Conservation (phyloP, 2,888 invertebrate species). For the Arenicola marina region DNA sequence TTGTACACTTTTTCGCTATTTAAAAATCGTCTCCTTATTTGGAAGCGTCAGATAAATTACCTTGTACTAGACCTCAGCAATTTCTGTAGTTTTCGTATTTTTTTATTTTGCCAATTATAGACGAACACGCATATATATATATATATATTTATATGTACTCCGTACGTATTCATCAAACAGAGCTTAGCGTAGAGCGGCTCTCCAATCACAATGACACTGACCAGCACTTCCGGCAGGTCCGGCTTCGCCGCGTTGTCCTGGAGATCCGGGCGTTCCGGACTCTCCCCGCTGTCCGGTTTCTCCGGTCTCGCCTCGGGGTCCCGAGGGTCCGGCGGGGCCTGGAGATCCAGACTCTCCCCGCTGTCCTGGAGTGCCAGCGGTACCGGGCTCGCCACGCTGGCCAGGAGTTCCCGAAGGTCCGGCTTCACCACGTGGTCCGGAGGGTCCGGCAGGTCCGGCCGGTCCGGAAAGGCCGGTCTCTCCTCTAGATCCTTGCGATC, state of each 20-base stretch:
- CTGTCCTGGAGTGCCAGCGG: conserved; percentile 12
- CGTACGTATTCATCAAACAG: too few relatives aligned
- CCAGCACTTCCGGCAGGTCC: too few relatives aligned
- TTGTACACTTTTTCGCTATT: too few relatives aligned
- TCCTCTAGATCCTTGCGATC: conserved; percentile 31
- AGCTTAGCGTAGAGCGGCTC: too few relatives aligned
- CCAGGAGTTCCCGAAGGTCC: conserved; percentile 25
- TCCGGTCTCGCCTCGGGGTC: conserved; percentile 18
- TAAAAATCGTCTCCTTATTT: too few relatives aligned
- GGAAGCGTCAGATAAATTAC: too few relatives aligned
- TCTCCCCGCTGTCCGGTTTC: conserved; percentile 23
- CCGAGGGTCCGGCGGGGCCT: conserved; percentile 23
- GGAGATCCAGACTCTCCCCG: conserved; percentile 21
- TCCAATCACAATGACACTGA: too few relatives aligned
- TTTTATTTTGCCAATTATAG: too few relatives aligned
- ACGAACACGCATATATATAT: too few relatives aligned
- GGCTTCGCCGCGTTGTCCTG: conserved; percentile 24
- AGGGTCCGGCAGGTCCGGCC: conserved; percentile 16
- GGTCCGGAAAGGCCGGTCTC: conserved; percentile 65
- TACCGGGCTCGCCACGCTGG: conserved; percentile 15
- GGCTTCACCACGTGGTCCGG: conserved; percentile 11
- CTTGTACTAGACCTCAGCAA: too few relatives aligned
- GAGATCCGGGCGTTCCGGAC: conserved; percentile 18
- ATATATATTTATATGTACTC: too few relatives aligned
- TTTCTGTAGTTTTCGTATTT: too few relatives aligned